phyloP scores from a whole-genome alignment of 2,113 vertebrate genomes.

The Taurulus bubalis region DNA sequence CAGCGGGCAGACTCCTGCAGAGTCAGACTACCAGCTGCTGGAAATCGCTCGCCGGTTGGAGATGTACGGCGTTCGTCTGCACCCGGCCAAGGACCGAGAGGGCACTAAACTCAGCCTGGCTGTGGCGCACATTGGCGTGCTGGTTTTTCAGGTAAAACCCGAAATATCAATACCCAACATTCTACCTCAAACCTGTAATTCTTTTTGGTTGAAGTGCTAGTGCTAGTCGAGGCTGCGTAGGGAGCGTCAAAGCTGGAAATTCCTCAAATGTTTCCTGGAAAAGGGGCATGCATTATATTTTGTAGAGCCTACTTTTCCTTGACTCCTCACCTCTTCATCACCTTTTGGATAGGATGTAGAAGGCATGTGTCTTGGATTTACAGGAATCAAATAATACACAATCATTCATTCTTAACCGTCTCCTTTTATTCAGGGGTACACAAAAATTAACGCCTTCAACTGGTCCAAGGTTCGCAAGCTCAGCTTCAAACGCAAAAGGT shows the following conservation, averaged over 20 bases:
- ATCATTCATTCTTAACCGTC: not conserved
- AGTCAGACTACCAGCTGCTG: conserved; percentile 94
- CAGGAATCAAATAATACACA: not conserved
- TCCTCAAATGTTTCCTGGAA: conserved; percentile 18
- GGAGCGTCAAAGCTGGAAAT: conserved; percentile 5
- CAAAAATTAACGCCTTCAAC: conserved; percentile 97
- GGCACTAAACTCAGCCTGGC: conserved; percentile 93
- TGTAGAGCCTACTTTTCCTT: not conserved
- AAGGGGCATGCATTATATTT: not conserved
- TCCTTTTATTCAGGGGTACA: conserved; percentile 85
- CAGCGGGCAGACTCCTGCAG: conserved; percentile 95
- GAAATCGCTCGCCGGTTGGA: conserved; percentile 94
- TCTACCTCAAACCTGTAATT: not conserved
- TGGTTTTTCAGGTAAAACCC: conserved; percentile 92
- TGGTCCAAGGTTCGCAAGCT: conserved; percentile 97
- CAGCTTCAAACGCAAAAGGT: conserved; percentile 96
- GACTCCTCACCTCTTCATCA: no score
- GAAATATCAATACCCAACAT: not conserved
- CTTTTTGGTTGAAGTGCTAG: not conserved
- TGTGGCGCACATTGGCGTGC: conserved; percentile 93
- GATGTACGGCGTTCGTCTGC: conserved; percentile 93
- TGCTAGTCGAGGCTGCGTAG: not conserved
- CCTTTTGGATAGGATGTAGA: not conserved
- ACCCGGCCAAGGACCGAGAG: conserved; percentile 95
- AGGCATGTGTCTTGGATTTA: no score